Percentiles rank a stretch among this genome's conserved stretches.
Conservation (phyloP, 2,888 invertebrate genomes). For the Cyaniris semiargus region DNA sequence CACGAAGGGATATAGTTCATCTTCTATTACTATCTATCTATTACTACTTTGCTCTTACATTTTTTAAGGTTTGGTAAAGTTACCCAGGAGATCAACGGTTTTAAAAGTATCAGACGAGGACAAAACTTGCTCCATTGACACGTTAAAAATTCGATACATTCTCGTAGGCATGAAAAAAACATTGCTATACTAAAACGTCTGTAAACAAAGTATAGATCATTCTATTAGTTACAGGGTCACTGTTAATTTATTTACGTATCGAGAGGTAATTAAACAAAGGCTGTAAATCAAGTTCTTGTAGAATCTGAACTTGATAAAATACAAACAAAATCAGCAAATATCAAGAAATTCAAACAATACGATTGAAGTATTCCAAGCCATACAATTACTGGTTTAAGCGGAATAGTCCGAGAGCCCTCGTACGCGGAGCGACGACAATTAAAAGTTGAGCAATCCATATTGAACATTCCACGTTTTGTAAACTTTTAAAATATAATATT, state of each 20-base stretch:
- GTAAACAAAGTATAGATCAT: too few species aligned
- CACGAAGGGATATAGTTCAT: too few species aligned
- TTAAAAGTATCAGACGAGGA: too few species aligned
- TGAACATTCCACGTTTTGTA: constrained; percentile 6
- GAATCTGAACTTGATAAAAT: neutral
- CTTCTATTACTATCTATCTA: too few species aligned
- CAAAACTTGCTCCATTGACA: too few species aligned
- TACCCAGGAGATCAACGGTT: too few species aligned
- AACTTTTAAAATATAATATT: constrained; percentile 12
- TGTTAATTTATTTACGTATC: neutral
- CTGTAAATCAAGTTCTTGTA: neutral
- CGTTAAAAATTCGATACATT: too few species aligned
- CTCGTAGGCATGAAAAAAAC: too few species aligned
- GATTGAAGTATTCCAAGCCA: neutral
- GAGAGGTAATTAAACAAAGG: neutral
- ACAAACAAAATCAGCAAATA: neutral
- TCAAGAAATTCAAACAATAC: constrained; percentile 19
- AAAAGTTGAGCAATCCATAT: constrained; percentile 15
- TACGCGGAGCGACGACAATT: constrained; percentile 17
- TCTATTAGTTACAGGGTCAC: neutral
- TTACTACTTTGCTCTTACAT: too few species aligned
- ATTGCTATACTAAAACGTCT: too few species aligned
- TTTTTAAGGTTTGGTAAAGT: too few species aligned
- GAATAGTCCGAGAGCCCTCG: constrained; percentile 14
- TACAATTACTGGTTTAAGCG: constrained; percentile 19